Evolutionary conservation across 2,113 vertebrate species (phyloP).

Genomic region (Taurulus bubalis): DNA sequence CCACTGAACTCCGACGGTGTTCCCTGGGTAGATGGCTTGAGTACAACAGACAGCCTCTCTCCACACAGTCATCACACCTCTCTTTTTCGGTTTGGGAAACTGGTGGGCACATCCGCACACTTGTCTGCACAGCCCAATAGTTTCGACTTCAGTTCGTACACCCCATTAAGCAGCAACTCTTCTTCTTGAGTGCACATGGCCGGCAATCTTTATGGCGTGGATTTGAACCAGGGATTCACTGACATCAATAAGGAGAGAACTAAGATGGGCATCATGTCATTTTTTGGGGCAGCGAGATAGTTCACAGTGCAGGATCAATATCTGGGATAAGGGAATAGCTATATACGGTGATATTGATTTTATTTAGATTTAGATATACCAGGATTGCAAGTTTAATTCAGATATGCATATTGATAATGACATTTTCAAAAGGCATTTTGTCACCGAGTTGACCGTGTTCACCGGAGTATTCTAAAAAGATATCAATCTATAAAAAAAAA

Average conservation of each 20-base stretch:
- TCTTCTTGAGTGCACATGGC: neutral
- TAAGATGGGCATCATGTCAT: neutral
- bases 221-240: neutral
- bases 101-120: neutral
- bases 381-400: neutral
- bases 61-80: neutral
- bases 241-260: neutral
- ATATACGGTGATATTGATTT: neutral
- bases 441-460: neutral
- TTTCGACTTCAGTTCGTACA: neutral
- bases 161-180: neutral
- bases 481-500: too few relatives aligned
- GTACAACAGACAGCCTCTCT: slow-evolving; percentile 11
- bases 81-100: neutral
- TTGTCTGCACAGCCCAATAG: neutral
- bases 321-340: neutral
- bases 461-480: neutral
- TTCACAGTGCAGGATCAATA: slow-evolving; percentile 1
- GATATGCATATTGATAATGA: neutral
- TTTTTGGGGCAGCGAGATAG: neutral
- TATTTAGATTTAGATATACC: neutral
- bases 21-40: slow-evolving; percentile 8
- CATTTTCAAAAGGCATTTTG: neutral
- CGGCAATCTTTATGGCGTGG: neutral
- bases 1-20: slow-evolving; percentile 15